A percentile compares a stretch with the other conserved stretches of the same genome.
phyloP scores from a whole-genome alignment of 2,797 vertebrate species.

The Anguilla anguilla region DNA sequence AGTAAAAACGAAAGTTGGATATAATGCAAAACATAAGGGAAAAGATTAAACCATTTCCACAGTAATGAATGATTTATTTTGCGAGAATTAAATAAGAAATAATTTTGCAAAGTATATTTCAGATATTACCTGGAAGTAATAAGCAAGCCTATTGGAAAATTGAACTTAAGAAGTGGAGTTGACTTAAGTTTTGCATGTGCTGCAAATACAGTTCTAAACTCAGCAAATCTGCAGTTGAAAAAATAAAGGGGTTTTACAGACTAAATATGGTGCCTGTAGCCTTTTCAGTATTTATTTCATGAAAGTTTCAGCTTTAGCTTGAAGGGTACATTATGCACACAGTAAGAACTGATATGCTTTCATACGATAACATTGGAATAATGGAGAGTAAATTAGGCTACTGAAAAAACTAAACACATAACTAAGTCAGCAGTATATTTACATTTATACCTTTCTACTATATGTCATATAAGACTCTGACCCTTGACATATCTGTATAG shows the following conservation, averaged over 20 bases:
- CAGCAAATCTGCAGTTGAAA: neutral
- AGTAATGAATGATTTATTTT: neutral
- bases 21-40: neutral
- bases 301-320: neutral
- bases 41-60: neutral
- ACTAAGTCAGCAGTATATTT: neutral
- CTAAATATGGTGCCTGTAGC: neutral
- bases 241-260: neutral
- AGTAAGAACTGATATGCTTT: neutral
- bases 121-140: neutral
- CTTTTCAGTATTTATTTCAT: neutral
- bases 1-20: neutral
- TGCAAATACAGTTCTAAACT: neutral
- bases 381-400: neutral
- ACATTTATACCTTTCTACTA: neutral
- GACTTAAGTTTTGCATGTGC: neutral
- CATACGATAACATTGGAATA: neutral
- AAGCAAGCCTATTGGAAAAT: neutral
- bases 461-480: neutral
- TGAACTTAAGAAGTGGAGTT: neutral
- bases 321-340: neutral
- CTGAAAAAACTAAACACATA: neutral
- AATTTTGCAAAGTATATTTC: neutral
- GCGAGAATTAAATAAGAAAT: neutral
- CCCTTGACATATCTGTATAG: neutral